A percentile compares a stretch with the other conserved stretches of the same genome.
These are phyloP conservation scores for Agrypnus murinus DNA, from an alignment of 2,888 invertebrate species.

Conservation along the genomic window DNA sequence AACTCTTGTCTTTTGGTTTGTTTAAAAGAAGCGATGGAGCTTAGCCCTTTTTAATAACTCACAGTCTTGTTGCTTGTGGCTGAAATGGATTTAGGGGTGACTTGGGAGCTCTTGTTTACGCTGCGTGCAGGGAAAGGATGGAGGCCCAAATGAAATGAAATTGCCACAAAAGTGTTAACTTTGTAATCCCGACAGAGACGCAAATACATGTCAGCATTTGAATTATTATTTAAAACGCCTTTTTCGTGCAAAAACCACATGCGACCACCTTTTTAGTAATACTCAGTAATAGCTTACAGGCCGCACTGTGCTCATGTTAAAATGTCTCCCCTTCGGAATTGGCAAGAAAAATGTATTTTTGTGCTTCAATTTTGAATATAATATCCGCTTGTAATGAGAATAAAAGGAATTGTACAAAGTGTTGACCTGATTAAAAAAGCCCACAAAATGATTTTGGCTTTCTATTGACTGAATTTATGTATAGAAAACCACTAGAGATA, in stretches of 20 bases:
- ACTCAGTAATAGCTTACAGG: too few relatives aligned
- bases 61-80: constrained; percentile 60
- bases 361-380: too few relatives aligned
- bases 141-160: constrained; percentile 59
- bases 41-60: constrained; percentile 62
- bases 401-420: too few relatives aligned
- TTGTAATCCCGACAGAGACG: constrained; percentile 31
- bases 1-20: constrained; percentile 28
- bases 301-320: too few relatives aligned
- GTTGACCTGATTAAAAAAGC: background rate
- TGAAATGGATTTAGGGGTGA: constrained; percentile 63
- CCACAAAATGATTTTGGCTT: background rate
- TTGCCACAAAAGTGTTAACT: constrained; percentile 59
- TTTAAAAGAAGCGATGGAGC: constrained; percentile 29
- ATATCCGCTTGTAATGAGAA: too few relatives aligned
- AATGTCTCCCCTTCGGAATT: too few relatives aligned
- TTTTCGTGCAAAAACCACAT: constrained; percentile 12
- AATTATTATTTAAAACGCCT: constrained; percentile 22
- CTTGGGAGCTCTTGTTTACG: constrained; percentile 64
- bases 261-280: constrained; percentile 1
- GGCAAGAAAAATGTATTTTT: too few relatives aligned
- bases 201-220: constrained; percentile 18
- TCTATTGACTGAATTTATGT: background rate
- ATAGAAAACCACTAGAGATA: background rate
- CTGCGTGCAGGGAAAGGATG: constrained; percentile 55